Evolutionary conservation across 2,113 vertebrate genomes (phyloP).

Genomic region (Brachyistius frenatus): DNA sequence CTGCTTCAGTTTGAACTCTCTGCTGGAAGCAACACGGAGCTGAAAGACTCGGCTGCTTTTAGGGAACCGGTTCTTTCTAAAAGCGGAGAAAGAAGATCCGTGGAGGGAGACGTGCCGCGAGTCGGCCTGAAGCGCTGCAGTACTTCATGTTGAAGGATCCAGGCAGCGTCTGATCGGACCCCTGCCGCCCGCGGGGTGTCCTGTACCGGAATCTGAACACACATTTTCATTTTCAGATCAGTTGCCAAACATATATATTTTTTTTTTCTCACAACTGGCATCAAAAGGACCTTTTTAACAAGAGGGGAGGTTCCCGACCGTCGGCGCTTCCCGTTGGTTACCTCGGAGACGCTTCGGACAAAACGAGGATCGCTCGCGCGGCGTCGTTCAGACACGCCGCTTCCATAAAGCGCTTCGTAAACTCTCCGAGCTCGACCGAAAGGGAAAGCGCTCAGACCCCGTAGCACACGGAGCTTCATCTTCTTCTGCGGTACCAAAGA

Average conservation of each 20-base stretch:
- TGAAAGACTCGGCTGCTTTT: slow-evolving; percentile 32
- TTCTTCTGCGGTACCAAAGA: slow-evolving; percentile 74
- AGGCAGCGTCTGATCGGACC: neutral
- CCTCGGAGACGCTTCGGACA: too few species aligned
- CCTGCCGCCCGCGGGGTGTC: neutral
- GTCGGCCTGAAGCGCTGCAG: neutral
- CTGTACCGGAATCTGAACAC: neutral
- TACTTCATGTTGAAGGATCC: neutral
- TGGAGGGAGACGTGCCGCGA: slow-evolving; percentile 6
- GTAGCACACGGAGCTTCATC: slow-evolving; percentile 7
- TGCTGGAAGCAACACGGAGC: slow-evolving; percentile 30
- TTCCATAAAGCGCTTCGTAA: slow-evolving; percentile 11
- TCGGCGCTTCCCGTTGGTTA: neutral
- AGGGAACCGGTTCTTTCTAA: neutral
- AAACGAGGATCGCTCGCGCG: too few species aligned
- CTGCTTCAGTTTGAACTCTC: slow-evolving; percentile 23
- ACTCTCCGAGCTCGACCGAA: slow-evolving; percentile 9
- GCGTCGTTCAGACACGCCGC: neutral
- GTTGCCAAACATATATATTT: slow-evolving; percentile 11
- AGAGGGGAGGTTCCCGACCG: neutral
- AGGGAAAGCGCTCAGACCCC: slow-evolving; percentile 8
- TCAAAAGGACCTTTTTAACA: neutral
- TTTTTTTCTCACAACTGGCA: neutral
- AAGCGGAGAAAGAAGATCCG: neutral
- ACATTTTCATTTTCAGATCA: neutral